Evolutionary conservation across 1,140 invertebrate genomes (phyloP).

Genomic region (Sitophilus oryzae): DNA sequence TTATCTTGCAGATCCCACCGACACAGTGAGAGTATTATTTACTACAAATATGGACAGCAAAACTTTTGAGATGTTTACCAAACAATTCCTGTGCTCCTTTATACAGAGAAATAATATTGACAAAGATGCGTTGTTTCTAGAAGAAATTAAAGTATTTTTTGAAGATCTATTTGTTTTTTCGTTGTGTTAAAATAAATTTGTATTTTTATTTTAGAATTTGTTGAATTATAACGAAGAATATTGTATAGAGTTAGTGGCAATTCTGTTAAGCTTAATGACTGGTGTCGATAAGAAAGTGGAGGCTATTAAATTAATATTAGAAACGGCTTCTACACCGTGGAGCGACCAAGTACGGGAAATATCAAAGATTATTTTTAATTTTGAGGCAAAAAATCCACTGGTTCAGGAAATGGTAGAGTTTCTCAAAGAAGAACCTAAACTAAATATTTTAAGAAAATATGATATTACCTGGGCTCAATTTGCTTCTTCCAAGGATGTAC

Average conservation of each 20-base stretch:
- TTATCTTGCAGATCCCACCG: conserved; percentile 13
- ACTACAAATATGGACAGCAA: conserved; percentile 12
- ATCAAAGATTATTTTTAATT: conserved; percentile 13
- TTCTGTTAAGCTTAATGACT: conserved; percentile 27
- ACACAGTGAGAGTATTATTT: conserved; percentile 19
- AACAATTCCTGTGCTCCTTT: conserved; percentile 29
- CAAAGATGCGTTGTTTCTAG: conserved; percentile 26
- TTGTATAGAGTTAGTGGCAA: conserved; percentile 24
- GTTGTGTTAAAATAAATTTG: conserved; percentile 7
- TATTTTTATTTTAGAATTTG: conserved; percentile 25
- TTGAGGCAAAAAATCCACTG: conserved; percentile 14
- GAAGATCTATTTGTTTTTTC: background rate
- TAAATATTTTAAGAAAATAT: conserved; percentile 23
- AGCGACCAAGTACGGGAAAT: conserved; percentile 25
- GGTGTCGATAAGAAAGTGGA: conserved; percentile 23
- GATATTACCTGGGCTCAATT: conserved; percentile 2
- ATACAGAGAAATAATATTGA: conserved; percentile 28
- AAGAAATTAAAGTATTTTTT: conserved; percentile 30
- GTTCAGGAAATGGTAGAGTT: conserved; percentile 20
- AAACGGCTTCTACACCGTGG: conserved; percentile 29
- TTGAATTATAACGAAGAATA: conserved; percentile 28
- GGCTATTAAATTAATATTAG: conserved; percentile 23
- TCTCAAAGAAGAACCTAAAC: conserved; percentile 27
- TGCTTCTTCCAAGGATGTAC: background rate
- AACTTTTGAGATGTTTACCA: conserved; percentile 27